Base-by-base conservation (phyloP, 2,888 invertebrate species). In the Dione vanillae region DNA sequence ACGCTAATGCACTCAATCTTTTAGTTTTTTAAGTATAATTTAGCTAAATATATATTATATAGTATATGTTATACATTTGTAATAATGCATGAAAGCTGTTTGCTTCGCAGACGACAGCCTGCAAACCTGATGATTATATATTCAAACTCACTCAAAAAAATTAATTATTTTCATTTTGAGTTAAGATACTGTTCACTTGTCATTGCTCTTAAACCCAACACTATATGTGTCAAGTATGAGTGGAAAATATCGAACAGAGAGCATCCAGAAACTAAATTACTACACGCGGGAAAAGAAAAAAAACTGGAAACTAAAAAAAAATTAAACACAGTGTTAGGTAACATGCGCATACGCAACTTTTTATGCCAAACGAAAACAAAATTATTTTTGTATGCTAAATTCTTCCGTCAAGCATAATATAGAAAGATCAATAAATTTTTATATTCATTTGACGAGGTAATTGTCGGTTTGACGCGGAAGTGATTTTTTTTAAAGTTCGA, bases 1-100 rank as follows among this genome's bases (percentile, higher is more conserved):
- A 85, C 84, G 68, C 70, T 65, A 68, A 70, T 67, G 62, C 14
- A 59, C n/a, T 59, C 16, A 16, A 7, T 19, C 20, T 43, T 9
- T 45, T n/a, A 8, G 8, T 51, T 65, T 66, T 66, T 71, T 58
- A 37, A 12, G 35, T 52, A 54, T 41, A 65, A 52, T 69, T 69
- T 41, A 65, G 41, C 47, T 65, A 47, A 61, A 65, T 52, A 61
- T 58, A 51, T 43, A 45, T 59, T 59, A 14, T 49, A 40, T 40
- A 49, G 40, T 12, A 59, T 11, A 43, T 43, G 41, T 41, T 45
- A 54, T 35, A 27, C 19, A 40, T 27, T 27, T 27, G 11, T 37
- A 37, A 43, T 2, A 14, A 2, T 37, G 27, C 27, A 27, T 5
- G 5, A 5, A 27, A 5, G 27, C 27, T 27, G 5, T 27, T 27